phyloP scores from a whole-genome alignment of 1,140 invertebrate genomes.

The Steinernema feltiae region DNA sequence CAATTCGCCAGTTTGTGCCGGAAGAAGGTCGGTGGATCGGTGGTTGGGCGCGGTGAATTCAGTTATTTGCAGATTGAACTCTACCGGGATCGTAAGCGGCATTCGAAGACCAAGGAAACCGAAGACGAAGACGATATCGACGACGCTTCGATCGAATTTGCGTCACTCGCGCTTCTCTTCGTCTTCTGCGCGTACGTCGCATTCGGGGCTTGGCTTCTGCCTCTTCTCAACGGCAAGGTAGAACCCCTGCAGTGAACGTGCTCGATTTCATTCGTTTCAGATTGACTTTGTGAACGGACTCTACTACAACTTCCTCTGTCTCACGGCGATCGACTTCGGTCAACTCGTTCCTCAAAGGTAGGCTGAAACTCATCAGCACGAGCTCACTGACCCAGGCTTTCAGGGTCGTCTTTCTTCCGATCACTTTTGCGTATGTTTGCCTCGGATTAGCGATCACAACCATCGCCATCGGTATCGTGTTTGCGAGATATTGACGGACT shows the following conservation, averaged over 20 bases:
- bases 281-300: constrained; percentile 41
- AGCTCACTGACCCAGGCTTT: constrained; percentile 5
- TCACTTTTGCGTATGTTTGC: constrained; percentile 39
- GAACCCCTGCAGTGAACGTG: too few species aligned
- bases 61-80: constrained; percentile 38
- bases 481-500: neutral
- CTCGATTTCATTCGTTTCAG: too few species aligned
- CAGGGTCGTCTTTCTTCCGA: constrained; percentile 37
- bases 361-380: neutral
- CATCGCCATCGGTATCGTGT: constrained; percentile 33
- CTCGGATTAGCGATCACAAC: constrained; percentile 38
- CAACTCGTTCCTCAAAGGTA: constrained; percentile 34
- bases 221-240: constrained; percentile 34
- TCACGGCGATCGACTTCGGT: constrained; percentile 41
- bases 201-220: constrained; percentile 34
- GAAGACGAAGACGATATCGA: constrained; percentile 21
- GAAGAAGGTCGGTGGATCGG: too few species aligned
- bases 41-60: too few species aligned
- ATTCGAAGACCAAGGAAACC: constrained; percentile 24
- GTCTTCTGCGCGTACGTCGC: constrained; percentile 34
- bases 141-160: constrained; percentile 37
- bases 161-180: constrained; percentile 28
- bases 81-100: constrained; percentile 29
- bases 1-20: constrained; percentile 36
- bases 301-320: constrained; percentile 41